Base-by-base conservation (phyloP, 2,888 invertebrate genomes). In the Mythimna pallens region DNA sequence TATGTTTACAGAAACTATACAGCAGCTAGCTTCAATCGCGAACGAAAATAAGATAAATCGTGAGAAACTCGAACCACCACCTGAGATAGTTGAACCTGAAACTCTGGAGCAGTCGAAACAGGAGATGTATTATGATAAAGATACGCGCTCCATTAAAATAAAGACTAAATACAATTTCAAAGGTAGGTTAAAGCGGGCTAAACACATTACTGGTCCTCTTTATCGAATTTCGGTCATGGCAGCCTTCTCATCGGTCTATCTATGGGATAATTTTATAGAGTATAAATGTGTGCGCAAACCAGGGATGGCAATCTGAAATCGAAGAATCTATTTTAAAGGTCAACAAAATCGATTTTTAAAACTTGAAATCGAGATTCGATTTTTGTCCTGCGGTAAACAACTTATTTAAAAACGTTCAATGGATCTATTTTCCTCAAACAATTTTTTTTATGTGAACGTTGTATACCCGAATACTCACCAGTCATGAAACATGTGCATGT, bases 131-230 rank as follows among this genome's bases (percentile, higher is more conserved):
- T 76, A 73, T 58, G 80, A 86, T 64, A 85, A 86, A 61, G 70
- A 82, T 54, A 85, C 85, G 7, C 89, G 87, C 70, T 87, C 89
- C 25, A 85, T 94, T 43, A 93, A 89, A 89, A 92, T 95, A 50
- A 95, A 93, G 84, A 94, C 95, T 0, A 93, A 92, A 76, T 90
- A 92, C 63, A 88, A 87, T 54, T 92, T 95, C 70, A 91, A 88
- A 90, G 92, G 95, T 95, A 74, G n/a, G 30, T 25, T 25, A 47
- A 57, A 25, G 36, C 10, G 9, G 1, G 14, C 9, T 12, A 63
- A 36, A 67, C n/a, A 34, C 17, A 57, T 20, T 22, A 22, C 3
- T 52, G 52, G 22, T 22, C 20, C n/a, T 52, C n/a, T 52, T 52
- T n/a, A 1, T 7, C n/a, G 9, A 52, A 52, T 52, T 47, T 52